Conservation (phyloP, 1,140 invertebrate genomes). For the Neodiprion virginianus region DNA sequence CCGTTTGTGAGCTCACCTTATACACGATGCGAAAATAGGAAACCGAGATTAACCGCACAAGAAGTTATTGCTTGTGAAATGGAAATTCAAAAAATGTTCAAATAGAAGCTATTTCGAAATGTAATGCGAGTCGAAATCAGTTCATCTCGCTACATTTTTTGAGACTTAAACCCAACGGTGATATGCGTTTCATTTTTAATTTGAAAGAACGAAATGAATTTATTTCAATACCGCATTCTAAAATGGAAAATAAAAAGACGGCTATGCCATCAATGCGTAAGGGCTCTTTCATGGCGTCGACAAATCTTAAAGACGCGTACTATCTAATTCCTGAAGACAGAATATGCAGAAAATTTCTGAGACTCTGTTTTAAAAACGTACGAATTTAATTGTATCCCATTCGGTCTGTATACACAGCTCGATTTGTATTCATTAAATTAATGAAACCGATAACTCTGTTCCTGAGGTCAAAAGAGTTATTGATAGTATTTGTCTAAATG, state of each 20-base stretch:
- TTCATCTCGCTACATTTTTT: constrained; percentile 44
- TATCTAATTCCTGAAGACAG: neutral
- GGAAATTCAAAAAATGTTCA: too few relatives aligned
- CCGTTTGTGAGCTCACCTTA: too few relatives aligned
- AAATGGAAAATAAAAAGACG: constrained; percentile 33
- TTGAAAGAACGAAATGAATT: constrained; percentile 33
- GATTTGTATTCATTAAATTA: constrained; percentile 26
- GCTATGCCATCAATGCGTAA: constrained; percentile 9
- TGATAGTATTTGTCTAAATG: constrained; percentile 20
- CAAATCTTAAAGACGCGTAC: constrained; percentile 21
- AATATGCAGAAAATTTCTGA: constrained; percentile 27
- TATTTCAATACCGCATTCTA: constrained; percentile 31
- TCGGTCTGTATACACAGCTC: constrained; percentile 24
- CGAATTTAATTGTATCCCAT: constrained; percentile 36
- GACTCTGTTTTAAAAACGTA: constrained; percentile 31
- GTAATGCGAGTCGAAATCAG: constrained; percentile 18
- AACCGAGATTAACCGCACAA: constrained; percentile 2
- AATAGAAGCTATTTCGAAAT: constrained; percentile 27
- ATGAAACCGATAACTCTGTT: constrained; percentile 28
- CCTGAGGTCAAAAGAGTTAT: constrained; percentile 14
- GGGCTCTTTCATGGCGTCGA: constrained; percentile 21
- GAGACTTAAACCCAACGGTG: neutral
- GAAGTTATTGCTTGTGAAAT: constrained; percentile 4
- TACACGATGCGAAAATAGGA: neutral
- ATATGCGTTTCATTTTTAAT: neutral